Conservation (phyloP, 1,140 invertebrate species). For the Steinernema feltiae region DNA sequence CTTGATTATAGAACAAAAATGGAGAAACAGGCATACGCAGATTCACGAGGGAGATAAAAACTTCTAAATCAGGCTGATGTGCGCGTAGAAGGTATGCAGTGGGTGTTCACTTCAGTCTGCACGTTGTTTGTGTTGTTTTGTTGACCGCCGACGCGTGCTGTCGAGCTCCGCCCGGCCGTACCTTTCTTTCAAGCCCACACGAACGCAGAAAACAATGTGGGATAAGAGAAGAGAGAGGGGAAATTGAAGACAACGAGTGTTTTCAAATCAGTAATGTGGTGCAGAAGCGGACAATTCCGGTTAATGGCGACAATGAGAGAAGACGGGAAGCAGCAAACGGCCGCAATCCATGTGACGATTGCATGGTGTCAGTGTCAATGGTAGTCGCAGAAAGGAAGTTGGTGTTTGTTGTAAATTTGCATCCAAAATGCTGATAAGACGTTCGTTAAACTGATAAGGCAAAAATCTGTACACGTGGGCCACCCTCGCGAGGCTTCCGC, state of each 20-base stretch:
- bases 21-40: neutral
- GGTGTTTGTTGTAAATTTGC: neutral
- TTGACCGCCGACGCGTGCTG: neutral
- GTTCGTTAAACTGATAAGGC: neutral
- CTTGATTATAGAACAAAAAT: neutral
- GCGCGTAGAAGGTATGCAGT: no score
- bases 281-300: neutral
- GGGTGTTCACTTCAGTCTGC: neutral
- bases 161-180: neutral
- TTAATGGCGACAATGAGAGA: neutral
- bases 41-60: constrained; percentile 6
- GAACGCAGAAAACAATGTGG: neutral
- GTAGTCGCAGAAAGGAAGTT: neutral
- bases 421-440: neutral
- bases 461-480: no score
- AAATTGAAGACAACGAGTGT: neutral
- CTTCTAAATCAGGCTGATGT: neutral
- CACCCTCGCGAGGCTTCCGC: no score
- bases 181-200: neutral
- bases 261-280: neutral
- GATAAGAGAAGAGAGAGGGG: neutral
- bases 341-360: neutral
- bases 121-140: neutral
- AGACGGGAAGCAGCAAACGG: neutral
- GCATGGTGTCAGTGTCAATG: neutral